Evolutionary conservation across 2,888 invertebrate genomes (phyloP).

Genomic region (Tachina lurida): DNA sequence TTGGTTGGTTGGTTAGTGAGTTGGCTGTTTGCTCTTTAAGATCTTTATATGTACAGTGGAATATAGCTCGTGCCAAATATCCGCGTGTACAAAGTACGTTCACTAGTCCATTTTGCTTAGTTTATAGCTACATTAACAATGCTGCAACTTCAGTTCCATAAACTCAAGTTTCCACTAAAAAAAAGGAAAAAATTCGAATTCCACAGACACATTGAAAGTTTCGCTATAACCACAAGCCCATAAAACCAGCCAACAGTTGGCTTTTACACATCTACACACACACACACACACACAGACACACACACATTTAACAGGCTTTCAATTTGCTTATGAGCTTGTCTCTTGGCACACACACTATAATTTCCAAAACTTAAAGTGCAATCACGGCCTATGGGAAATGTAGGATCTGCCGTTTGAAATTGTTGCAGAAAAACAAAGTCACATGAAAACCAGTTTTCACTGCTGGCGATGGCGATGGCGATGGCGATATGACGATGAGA

Average conservation of each 20-base stretch:
- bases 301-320: constrained; percentile 30
- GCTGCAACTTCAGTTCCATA: constrained; percentile 44
- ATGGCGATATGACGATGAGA: constrained; percentile 14
- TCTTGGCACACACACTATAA: constrained; percentile 66
- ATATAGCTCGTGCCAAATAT: constrained; percentile 80
- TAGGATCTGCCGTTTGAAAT: constrained; percentile 20
- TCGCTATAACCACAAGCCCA: background rate
- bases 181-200: background rate
- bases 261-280: background rate
- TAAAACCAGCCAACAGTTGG: background rate
- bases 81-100: constrained; percentile 82
- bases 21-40: constrained; percentile 1
- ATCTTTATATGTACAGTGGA: constrained; percentile 32
- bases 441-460: constrained; percentile 49
- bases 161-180: constrained; percentile 26
- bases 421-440: constrained; percentile 11
- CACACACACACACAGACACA: background rate
- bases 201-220: constrained; percentile 2
- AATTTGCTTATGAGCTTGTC: constrained; percentile 66
- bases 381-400: constrained; percentile 41
- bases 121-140: constrained; percentile 56
- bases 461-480: constrained; percentile 13
- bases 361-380: constrained; percentile 57
- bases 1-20: background rate
- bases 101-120: constrained; percentile 63